Evolutionary conservation across 2,797 vertebrate genomes (phyloP).

Genomic region (Coreius guichenoti): DNA sequence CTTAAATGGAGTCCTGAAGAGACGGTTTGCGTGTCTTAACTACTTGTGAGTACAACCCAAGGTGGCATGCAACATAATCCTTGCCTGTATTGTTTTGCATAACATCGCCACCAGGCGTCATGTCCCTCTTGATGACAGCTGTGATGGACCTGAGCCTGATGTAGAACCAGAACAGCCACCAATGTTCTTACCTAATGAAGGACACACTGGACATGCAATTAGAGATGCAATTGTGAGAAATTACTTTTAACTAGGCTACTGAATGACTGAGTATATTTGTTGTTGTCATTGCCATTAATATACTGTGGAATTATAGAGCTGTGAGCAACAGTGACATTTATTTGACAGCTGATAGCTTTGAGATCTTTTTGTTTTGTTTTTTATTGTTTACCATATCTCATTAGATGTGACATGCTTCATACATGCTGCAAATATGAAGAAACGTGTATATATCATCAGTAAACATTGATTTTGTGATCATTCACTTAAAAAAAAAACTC

Average conservation of each 20-base stretch:
- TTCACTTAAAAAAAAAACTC: no score
- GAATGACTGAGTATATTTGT: neutral
- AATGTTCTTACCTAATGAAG: constrained; percentile 2
- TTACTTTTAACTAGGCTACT: no score
- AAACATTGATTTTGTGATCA: no score
- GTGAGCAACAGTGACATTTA: neutral
- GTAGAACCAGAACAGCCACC: neutral
- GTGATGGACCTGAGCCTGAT: constrained; percentile 16
- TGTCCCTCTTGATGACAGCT: constrained; percentile 1
- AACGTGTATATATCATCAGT: no score
- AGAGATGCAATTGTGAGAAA: neutral
- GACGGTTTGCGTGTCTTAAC: constrained; percentile 37
- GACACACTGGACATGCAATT: constrained; percentile 5
- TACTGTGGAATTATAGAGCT: neutral
- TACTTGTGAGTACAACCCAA: neutral
- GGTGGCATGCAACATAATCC: neutral
- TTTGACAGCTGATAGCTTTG: neutral
- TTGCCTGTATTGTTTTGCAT: neutral
- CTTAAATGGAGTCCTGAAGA: constrained; percentile 43
- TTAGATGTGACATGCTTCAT: neutral
- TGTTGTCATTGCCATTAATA: constrained; percentile 3
- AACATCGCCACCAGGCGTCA: neutral
- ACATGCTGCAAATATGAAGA: neutral
- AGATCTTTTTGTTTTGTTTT: neutral
- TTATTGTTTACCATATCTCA: neutral